phyloP scores from a whole-genome alignment of 2,888 invertebrate species.

The Crioceris asparagi region DNA sequence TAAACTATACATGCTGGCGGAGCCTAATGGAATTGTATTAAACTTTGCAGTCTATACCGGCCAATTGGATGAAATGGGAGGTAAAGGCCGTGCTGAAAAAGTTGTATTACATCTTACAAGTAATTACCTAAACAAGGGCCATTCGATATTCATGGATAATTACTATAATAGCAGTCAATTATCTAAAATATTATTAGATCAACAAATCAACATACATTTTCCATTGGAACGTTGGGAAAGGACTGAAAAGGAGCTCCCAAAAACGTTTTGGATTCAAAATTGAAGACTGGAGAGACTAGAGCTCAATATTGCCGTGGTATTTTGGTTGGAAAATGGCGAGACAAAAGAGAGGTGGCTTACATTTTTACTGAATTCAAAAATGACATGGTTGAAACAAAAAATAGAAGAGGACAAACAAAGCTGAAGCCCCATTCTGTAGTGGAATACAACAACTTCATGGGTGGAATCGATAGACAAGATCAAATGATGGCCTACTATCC shows the following conservation, averaged over 20 bases:
- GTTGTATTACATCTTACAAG: constrained; percentile 1
- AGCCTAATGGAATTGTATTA: constrained; percentile 5
- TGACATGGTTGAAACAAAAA: constrained; percentile 4
- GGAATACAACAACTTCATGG: constrained; percentile 6
- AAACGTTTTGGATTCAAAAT: neutral
- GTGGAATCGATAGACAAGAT: constrained; percentile 7
- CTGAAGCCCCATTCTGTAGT: constrained; percentile 7
- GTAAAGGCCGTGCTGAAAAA: constrained; percentile 4
- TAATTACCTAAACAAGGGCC: neutral
- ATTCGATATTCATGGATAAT: constrained; percentile 3
- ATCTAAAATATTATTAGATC: constrained; percentile 4
- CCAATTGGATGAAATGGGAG: constrained; percentile 2
- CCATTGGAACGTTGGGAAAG: neutral
- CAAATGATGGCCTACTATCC: constrained; percentile 5
- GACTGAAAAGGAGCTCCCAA: neutral
- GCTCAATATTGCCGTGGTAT: constrained; percentile 7
- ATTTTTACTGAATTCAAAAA: constrained; percentile 6
- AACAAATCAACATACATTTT: constrained; percentile 1
- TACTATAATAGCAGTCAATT: constrained; percentile 1
- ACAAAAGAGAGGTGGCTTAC: too few species aligned
- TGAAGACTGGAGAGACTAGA: neutral
- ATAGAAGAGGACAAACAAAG: constrained; percentile 5
- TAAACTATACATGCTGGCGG: constrained; percentile 5
- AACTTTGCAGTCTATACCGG: too few species aligned
- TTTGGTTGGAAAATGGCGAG: constrained; percentile 6